These are phyloP conservation scores for Hassar affinis DNA, from an alignment of 2,113 vertebrate genomes.

Conservation along the genomic window DNA sequence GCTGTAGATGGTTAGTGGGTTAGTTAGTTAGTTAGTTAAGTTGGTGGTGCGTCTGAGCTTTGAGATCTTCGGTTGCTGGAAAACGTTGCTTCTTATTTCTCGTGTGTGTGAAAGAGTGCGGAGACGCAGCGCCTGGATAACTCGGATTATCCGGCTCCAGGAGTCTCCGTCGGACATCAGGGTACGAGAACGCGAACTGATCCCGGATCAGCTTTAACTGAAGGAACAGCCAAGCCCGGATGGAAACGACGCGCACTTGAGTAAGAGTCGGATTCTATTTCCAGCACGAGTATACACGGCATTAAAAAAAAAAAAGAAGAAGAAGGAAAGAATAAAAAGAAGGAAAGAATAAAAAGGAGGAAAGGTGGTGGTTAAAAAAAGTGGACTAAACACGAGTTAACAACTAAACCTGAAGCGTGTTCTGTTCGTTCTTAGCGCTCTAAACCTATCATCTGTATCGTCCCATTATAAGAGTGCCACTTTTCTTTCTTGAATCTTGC, in stretches of 20 bases:
- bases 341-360: neutral
- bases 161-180: neutral
- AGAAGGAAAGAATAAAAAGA: neutral
- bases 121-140: neutral
- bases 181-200: neutral
- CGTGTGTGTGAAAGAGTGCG: neutral
- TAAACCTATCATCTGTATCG: neutral
- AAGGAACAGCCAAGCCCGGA: neutral
- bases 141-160: neutral
- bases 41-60: slow-evolving; percentile 22
- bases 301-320: neutral
- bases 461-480: neutral
- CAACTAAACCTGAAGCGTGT: neutral
- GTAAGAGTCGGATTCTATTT: neutral
- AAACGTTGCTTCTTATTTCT: neutral
- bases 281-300: slow-evolving; percentile 18
- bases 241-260: neutral
- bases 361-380: neutral
- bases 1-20: too few relatives aligned
- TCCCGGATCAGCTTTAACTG: neutral
- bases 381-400: neutral
- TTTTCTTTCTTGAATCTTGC: too few relatives aligned
- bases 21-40: too few relatives aligned
- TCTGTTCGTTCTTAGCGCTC: neutral
- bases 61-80: slow-evolving; percentile 30